Evolutionary conservation across 37 sponge, comb jelly and placozoan genomes (phyloP).

Genomic region (Ianthella basta): DNA sequence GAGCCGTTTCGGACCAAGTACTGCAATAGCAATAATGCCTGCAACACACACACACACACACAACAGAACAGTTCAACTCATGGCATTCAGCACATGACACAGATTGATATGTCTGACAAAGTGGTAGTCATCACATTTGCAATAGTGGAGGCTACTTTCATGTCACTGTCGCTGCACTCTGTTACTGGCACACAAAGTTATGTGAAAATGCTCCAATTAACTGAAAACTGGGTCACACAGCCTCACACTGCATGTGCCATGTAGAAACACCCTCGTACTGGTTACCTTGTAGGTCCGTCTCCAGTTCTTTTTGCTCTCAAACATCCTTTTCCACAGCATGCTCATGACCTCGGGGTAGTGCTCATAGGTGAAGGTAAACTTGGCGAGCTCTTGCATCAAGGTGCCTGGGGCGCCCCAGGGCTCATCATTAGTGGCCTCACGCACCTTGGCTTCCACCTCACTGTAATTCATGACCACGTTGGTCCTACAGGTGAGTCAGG

Average conservation of each 20-base stretch:
- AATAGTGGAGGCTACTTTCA: no score
- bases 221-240: no score
- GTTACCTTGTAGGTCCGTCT: slow-evolving; percentile 94
- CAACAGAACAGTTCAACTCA: not conserved
- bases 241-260: no score
- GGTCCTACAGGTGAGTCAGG: slow-evolving; percentile 57
- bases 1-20: slow-evolving; percentile 95
- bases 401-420: slow-evolving; percentile 97
- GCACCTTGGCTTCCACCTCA: slow-evolving; percentile 94
- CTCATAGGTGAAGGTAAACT: slow-evolving; percentile 96
- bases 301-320: slow-evolving; percentile 96
- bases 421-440: slow-evolving; percentile 99
- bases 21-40: slow-evolving; percentile 84
- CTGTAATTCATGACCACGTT: slow-evolving; percentile 99
- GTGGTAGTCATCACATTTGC: no score
- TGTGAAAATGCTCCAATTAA: no score
- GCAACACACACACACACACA: not conserved
- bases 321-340: slow-evolving; percentile 99
- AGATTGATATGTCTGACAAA: no score
- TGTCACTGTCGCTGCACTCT: no score
- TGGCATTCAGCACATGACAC: not conserved
- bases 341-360: slow-evolving; percentile 97
- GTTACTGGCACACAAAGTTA: no score
- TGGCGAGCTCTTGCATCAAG: slow-evolving; percentile 90
- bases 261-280: no score